Evolutionary conservation across 64 coral and sea anemone genomes (phyloP), one percentile per base, ranked within the genome.

Genomic region (Acropora tenuis): DNA sequence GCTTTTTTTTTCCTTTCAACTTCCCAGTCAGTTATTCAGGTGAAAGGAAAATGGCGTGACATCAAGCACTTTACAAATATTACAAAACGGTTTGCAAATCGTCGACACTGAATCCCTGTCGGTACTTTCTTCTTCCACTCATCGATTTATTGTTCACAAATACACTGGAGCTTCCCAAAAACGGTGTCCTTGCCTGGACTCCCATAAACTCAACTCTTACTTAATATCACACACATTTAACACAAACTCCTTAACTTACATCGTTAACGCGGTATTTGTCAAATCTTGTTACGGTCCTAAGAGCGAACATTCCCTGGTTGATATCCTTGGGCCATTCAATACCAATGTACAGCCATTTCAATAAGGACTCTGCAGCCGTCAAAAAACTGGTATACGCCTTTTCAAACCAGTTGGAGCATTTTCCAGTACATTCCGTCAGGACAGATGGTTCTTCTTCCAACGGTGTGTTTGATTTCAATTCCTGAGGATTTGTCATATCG

Each of bases 331-430:
- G 73, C 73, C 41, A 75, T 10, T 43, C 73, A 42, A 75, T 75
- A 44, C 41, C 41, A 75, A 10, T 43, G 73, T 44, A 75, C 73
- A 75, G 40, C 73, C 73, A 75, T 75, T 75, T 75, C 30, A 75
- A 2, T 11, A 75, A 8, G 9, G 41, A 75, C 73, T 75, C 5
- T n/a, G 20, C 42, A 42, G 73, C 41, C 4, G 18, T 75, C 5
- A n/a, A 75, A n/a, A 75, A 43, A 40, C 73, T 40, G 1, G 19
- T 75, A n/a, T n/a, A 75, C 7, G 73, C 73, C 20, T 75, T 75
- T 44, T 44, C 40, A 12, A 75, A 44, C 40, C 41, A 45, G 20
- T 1, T 44, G 4, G 41, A 75, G 41, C 73, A 40, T 40, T 75
- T 75, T 75, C 5, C 41, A 1, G 73, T 40, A n/a, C 41, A 75